Evolutionary conservation across 2,113 vertebrate genomes (phyloP), one percentile per base, ranked within the genome.

Genomic region (Rousettus leschenaultii): DNA sequence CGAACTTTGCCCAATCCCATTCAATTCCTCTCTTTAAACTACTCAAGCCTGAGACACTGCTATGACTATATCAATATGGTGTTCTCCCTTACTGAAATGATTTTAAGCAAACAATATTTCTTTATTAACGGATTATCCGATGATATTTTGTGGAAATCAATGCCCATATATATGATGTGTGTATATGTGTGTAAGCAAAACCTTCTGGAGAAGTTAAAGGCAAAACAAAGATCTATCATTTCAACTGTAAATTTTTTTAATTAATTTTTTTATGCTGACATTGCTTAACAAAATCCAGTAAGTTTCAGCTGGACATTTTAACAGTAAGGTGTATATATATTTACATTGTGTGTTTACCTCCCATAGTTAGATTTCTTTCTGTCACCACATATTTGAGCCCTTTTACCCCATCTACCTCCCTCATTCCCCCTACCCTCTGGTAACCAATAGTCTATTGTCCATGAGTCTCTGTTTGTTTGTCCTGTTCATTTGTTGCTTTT

Each of bases 41-140:
- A 89, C 28, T 18, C 13, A 12, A 88, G 57, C 51, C 9, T 88
- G 26, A 87, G 33, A n/a, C 33, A 90, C 26, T 63, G n/a, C 57
- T 70, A 80, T 40, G 19, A 82, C 48, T 53, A 16, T 85, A 59
- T 77, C 40, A 78, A 26, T 35, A 85, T 48, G 22, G 30, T 77
- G 2, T 59, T 88, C 22, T 79, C 7, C 22, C 21, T 73, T 59
- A 43, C 19, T 77, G 45, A 89, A 59, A 80, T 85, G 80, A 82
- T 75, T 95, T 89, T 95, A 30, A 94, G 71, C 45, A 86, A 65
- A 95, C 65, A 53, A 22, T 74, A 6, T 95, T 88, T 19, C 24
- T 71, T 8, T 93, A 7, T 94, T 95, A 93, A 84, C 22, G 70
- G 43, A 1, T 75, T 93, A 30, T 86, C 65, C 83, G 28, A n/a